Evolutionary conservation across 2,888 invertebrate genomes (phyloP).

Genomic region (Gnatocerus cornutus): DNA sequence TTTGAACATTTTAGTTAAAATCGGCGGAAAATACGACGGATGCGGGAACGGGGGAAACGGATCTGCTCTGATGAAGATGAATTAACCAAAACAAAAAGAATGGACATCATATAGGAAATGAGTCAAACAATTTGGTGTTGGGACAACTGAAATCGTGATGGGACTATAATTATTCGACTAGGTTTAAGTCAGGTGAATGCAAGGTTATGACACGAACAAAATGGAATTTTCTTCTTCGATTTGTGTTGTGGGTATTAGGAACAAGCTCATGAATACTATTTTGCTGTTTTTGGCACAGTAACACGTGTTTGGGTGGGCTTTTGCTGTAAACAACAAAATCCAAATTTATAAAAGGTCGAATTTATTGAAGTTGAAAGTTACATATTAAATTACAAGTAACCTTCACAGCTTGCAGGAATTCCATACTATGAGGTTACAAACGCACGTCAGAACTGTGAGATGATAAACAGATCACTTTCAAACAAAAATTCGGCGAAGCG

Average conservation of each 20-base stretch:
- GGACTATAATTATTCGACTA: conserved; percentile 1
- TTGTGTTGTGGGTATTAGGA: too few species aligned
- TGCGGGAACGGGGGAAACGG: neutral
- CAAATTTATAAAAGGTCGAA: conserved; percentile 3
- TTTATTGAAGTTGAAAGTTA: neutral
- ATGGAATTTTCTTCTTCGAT: too few species aligned
- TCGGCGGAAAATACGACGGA: conserved; percentile 27
- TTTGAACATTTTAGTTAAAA: conserved; percentile 2
- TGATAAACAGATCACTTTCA: too few species aligned
- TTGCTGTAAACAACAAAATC: neutral
- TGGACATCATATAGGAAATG: conserved; percentile 19
- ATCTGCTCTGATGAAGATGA: conserved; percentile 31
- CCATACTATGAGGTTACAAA: neutral
- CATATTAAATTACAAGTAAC: conserved; percentile 8
- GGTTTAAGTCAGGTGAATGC: conserved; percentile 1
- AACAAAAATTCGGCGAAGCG: conserved; percentile 18
- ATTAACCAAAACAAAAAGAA: conserved; percentile 16
- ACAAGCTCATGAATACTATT: too few species aligned
- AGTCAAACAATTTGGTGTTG: conserved; percentile 15
- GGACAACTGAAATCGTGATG: neutral
- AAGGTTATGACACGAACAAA: too few species aligned
- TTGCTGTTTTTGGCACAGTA: too few species aligned
- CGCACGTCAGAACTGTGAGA: conserved; percentile 7
- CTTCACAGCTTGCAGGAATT: conserved; percentile 14
- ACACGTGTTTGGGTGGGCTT: too few species aligned